Conservation (phyloP, 2,113 vertebrate genomes). For the Cephalopholis sonnerati region DNA sequence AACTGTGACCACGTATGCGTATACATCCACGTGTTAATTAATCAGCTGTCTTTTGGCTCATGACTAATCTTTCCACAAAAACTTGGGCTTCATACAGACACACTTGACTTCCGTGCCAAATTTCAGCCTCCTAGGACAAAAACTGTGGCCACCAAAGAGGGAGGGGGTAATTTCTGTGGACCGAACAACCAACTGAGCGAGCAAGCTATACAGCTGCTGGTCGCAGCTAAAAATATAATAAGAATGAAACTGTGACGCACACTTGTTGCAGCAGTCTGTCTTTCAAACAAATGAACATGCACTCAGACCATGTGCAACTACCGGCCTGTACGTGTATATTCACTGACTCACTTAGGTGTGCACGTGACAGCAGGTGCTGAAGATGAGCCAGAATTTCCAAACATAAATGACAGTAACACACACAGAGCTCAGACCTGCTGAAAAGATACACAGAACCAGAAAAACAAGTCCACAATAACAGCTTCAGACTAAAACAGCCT, state of each 20-base stretch:
- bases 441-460: slow-evolving; percentile 71
- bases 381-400: slow-evolving; percentile 19
- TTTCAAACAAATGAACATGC: slow-evolving; percentile 18
- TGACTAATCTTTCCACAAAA: too few species aligned
- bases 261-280: slow-evolving; percentile 19
- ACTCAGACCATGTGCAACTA: neutral
- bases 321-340: too few species aligned
- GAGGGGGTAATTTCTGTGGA: too few species aligned
- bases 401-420: slow-evolving; percentile 51
- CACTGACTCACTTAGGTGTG: neutral
- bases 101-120: too few species aligned
- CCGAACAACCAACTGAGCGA: too few species aligned
- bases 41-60: too few species aligned
- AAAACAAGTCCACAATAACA: slow-evolving; percentile 79
- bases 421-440: slow-evolving; percentile 28
- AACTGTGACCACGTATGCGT: too few species aligned
- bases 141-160: too few species aligned
- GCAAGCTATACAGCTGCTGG: too few species aligned
- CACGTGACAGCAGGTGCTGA: slow-evolving; percentile 37
- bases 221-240: neutral
- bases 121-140: too few species aligned
- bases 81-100: too few species aligned
- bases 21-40: too few species aligned
- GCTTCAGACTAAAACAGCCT: slow-evolving; percentile 63
- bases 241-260: neutral